A percentile compares a stretch with the other conserved stretches of the same genome.
Conservation (phyloP, 2,797 vertebrate species). For the Rhabdophis nuchalis region DNA sequence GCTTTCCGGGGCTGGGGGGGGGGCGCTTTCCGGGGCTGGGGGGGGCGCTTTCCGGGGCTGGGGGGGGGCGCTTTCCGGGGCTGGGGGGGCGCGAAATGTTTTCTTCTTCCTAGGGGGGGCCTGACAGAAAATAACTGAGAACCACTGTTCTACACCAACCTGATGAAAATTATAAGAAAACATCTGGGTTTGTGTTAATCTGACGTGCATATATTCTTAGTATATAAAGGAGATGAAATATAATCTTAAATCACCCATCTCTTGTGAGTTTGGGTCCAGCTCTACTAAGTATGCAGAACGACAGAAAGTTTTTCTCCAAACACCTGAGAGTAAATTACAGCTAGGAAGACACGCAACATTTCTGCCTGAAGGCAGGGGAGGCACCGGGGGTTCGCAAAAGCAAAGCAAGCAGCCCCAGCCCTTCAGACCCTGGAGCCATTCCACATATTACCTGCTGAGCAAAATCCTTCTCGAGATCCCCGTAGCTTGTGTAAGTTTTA, state of each 20-base stretch:
- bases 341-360: neutral
- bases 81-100: no score
- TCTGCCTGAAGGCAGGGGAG: neutral
- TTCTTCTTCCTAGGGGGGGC: no score
- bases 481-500: constrained; percentile 83
- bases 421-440: no score
- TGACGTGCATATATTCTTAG: neutral
- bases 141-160: neutral
- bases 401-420: neutral
- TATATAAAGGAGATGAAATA: neutral
- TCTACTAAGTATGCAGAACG: neutral
- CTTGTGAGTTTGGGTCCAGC: neutral
- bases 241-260: neutral
- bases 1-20: no score
- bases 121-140: no score
- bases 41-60: no score
- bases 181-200: neutral
- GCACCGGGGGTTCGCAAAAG: neutral
- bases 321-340: neutral
- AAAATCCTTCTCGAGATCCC: constrained; percentile 91
- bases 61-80: no score
- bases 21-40: no score
- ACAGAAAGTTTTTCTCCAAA: neutral
- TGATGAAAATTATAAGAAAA: neutral
- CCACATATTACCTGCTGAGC: constrained; percentile 77